Evolutionary conservation across 2,888 invertebrate species (phyloP).

Genomic region (Campoplex capitator): DNA sequence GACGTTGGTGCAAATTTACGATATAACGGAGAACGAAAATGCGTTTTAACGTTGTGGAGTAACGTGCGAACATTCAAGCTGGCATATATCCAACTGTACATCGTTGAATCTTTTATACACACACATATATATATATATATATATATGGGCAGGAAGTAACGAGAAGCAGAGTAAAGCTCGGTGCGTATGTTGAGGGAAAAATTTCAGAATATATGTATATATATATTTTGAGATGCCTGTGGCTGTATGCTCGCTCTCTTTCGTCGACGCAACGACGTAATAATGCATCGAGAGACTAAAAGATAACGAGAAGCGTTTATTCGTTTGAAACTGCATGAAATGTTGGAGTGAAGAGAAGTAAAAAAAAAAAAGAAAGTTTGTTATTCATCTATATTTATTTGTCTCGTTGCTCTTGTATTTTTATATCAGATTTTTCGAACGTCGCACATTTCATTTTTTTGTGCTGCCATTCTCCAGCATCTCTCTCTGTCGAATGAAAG

Average conservation of each 20-base stretch:
- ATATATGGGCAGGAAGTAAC: slow-evolving; percentile 29
- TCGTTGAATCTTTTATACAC: slow-evolving; percentile 61
- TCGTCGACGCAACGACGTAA: slow-evolving; percentile 48
- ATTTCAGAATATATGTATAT: background rate
- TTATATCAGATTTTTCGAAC: slow-evolving; percentile 56
- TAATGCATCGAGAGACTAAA: slow-evolving; percentile 57
- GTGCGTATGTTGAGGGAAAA: slow-evolving; percentile 22
- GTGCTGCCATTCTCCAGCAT: background rate
- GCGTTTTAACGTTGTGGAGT: slow-evolving; percentile 25
- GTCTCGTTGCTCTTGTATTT: slow-evolving; percentile 59
- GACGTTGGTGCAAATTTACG: slow-evolving; percentile 19
- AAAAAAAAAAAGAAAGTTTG: slow-evolving; percentile 19
- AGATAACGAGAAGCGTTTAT: slow-evolving; percentile 59
- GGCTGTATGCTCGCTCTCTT: background rate
- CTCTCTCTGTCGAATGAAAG: background rate
- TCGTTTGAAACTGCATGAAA: slow-evolving; percentile 53
- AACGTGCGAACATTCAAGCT: slow-evolving; percentile 57
- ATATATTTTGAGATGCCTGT: background rate
- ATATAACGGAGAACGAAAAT: slow-evolving; percentile 11
- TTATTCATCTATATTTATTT: slow-evolving; percentile 26
- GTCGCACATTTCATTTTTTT: background rate
- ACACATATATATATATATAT: slow-evolving; percentile 12
- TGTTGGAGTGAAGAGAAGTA: background rate
- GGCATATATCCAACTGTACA: slow-evolving; percentile 58
- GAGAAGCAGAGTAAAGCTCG: slow-evolving; percentile 23